Conservation (phyloP, 2,888 invertebrate genomes). For the Athetis lepigone region DNA sequence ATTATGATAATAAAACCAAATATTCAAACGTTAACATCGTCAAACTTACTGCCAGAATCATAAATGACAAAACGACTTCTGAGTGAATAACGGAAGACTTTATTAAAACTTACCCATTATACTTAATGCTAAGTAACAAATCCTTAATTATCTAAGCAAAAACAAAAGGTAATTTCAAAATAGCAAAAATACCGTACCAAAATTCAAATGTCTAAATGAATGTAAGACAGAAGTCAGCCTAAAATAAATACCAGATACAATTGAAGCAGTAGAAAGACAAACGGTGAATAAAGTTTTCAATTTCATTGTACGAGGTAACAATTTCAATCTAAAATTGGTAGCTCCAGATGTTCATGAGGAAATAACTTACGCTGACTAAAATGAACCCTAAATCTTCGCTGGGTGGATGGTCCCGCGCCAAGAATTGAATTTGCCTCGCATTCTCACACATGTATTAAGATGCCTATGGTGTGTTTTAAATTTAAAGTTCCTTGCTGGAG, state of each 20-base stretch:
- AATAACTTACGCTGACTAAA: conserved; percentile 86
- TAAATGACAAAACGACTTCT: background rate
- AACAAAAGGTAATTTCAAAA: background rate
- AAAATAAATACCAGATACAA: conserved; percentile 50
- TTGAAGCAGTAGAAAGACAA: conserved; percentile 52
- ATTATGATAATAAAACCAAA: conserved; percentile 12
- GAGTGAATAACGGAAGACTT: background rate
- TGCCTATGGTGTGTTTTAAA: conserved; percentile 65
- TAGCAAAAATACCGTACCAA: conserved; percentile 1
- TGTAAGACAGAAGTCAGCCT: conserved; percentile 11
- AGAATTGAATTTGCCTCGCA: conserved; percentile 86
- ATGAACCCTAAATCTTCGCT: conserved; percentile 87
- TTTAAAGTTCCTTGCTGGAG: conserved; percentile 51
- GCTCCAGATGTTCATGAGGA: conserved; percentile 87
- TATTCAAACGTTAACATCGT: background rate
- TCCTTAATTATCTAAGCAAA: background rate
- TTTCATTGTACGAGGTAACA: conserved; percentile 77
- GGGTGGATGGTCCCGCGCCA: conserved; percentile 81
- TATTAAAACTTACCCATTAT: too few species aligned
- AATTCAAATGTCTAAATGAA: conserved; percentile 19
- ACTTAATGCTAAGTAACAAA: background rate
- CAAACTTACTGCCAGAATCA: background rate
- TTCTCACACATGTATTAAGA: conserved; percentile 68
- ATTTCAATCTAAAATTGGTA: conserved; percentile 83
- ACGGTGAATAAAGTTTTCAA: conserved; percentile 73